Evolutionary conservation across 1,140 invertebrate species (phyloP).

Genomic region (Diorhabda elongata): DNA sequence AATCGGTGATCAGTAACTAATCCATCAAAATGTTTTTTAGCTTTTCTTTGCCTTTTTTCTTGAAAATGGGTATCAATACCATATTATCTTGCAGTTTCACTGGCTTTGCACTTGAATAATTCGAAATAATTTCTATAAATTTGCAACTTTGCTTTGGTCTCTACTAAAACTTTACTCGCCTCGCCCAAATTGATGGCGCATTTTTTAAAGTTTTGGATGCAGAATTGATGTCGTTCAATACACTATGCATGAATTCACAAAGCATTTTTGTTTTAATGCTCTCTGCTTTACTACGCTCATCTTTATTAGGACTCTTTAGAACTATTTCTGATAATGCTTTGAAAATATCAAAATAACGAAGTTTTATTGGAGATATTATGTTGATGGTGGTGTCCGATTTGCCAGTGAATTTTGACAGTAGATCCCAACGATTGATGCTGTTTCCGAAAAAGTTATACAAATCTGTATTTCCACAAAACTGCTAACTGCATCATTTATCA

Average conservation of each 20-base stretch:
- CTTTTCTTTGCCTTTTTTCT: too few species aligned
- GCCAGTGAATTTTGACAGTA: constrained; percentile 13
- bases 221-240: constrained; percentile 17
- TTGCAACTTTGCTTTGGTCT: constrained; percentile 22
- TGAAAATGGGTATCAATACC: too few species aligned
- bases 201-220: constrained; percentile 17
- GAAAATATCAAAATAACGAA: constrained; percentile 11
- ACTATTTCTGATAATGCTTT: constrained; percentile 23
- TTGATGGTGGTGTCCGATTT: constrained; percentile 8
- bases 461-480: constrained; percentile 11
- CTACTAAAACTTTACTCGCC: constrained; percentile 18
- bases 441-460: constrained; percentile 18
- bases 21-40: background rate
- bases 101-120: constrained; percentile 8
- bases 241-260: constrained; percentile 7
- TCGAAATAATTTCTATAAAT: constrained; percentile 23
- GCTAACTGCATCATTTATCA: constrained; percentile 2
- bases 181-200: constrained; percentile 16
- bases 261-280: constrained; percentile 7
- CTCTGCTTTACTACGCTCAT: constrained; percentile 13
- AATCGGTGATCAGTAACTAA: background rate
- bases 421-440: too few species aligned
- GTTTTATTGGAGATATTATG: constrained; percentile 15
- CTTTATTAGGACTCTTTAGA: constrained; percentile 17
- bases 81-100: too few species aligned